Evolutionary conservation across 2,113 vertebrate species (phyloP).

Genomic region (Silurus meridionalis): DNA sequence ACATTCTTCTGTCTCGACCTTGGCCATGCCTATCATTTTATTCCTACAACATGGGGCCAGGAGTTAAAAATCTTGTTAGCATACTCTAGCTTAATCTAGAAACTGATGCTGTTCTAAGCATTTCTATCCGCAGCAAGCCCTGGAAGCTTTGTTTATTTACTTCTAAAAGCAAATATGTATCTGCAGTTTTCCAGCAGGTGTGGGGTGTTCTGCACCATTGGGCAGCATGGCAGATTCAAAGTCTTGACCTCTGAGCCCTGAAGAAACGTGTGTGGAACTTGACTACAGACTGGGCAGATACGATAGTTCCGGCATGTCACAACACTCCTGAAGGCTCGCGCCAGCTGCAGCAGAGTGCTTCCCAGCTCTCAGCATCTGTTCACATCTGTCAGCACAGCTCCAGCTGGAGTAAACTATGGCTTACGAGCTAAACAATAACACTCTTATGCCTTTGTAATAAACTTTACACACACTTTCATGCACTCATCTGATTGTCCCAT

Average conservation of each 20-base stretch:
- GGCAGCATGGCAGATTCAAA: slow-evolving; percentile 58
- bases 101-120: neutral
- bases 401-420: slow-evolving; percentile 58
- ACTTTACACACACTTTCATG: slow-evolving; percentile 22
- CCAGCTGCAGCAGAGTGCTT: slow-evolving; percentile 67
- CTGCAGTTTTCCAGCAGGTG: slow-evolving; percentile 53
- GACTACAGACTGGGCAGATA: slow-evolving; percentile 53
- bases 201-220: slow-evolving; percentile 60
- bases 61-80: slow-evolving; percentile 44
- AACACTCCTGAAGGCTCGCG: slow-evolving; percentile 63
- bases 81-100: slow-evolving; percentile 1
- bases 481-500: slow-evolving; percentile 24
- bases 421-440: slow-evolving; percentile 60
- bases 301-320: slow-evolving; percentile 64
- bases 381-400: slow-evolving; percentile 69
- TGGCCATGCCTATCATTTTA: slow-evolving; percentile 64
- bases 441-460: slow-evolving; percentile 50
- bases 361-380: slow-evolving; percentile 73
- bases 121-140: neutral
- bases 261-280: slow-evolving; percentile 58
- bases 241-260: slow-evolving; percentile 64
- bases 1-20: slow-evolving; percentile 74
- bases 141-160: neutral
- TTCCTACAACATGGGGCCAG: slow-evolving; percentile 65
- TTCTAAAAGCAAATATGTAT: neutral